Evolutionary conservation across 2,888 invertebrate genomes (phyloP), one percentile per base, ranked within the genome.

Genomic region (Drosophila greeni): DNA sequence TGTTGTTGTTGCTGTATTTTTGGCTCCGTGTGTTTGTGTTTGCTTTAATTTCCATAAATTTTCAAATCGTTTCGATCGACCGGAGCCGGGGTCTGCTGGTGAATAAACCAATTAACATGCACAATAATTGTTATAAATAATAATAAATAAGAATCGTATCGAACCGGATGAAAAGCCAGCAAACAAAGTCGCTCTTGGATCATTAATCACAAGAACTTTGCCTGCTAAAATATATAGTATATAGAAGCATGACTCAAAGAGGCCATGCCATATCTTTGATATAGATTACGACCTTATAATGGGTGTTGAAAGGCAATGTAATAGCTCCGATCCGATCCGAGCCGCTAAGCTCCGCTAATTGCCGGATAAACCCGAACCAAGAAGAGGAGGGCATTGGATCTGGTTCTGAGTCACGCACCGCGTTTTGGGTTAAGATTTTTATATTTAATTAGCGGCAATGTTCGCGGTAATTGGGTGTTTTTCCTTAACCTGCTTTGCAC

Each of bases 41-140:
- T 61, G 51, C 55, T 57, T 56, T 56, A 51, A 53, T 69, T 65
- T 71, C 53, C 54, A 66, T 57, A 43, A 42, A 54, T 62, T 70
- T 73, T 66, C 56, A 40, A 78, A 58, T 51, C 54, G 73, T n/a
- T 59, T 43, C 61, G 66, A 66, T 43, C 53, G 57, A 47, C 20
- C 45, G 45, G 29, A 45, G 18, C 45, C 45, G 29, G 42, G 20
- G 3, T n/a, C 29, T 45, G 45, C 59, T 72, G 84, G 76, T 76
- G 75, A 76, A 76, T 75, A 81, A 77, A 77, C 84, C 65, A 83
- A 83, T 77, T 77, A 77, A 69, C 60, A 75, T 72, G 78, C 66
- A 60, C 42, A 70, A 49, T 56, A 65, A 71, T 31, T 61, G 64
- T 61, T 60, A 73, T 62, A 62, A 69, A 69, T 57, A 52, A 42